Conservation (phyloP, 2,888 invertebrate species). For the Ganaspis brasiliensis region DNA sequence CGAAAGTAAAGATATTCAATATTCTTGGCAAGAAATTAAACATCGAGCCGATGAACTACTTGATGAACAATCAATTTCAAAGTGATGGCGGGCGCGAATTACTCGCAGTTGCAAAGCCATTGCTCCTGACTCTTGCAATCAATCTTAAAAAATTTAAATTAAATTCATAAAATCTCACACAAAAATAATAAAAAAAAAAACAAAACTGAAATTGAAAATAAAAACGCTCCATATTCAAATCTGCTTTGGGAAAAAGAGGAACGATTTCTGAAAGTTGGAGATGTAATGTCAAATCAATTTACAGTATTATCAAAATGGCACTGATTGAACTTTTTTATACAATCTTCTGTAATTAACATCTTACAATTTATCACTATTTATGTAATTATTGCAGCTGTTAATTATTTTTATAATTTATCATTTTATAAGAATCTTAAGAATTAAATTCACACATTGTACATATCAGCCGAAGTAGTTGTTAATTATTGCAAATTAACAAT, state of each 20-base stretch:
- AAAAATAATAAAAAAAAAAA: neutral
- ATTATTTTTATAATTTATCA: too few species aligned
- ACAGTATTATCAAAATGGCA: neutral
- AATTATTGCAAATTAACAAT: too few species aligned
- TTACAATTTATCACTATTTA: too few species aligned
- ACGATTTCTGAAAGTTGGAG: neutral
- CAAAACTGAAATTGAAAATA: neutral
- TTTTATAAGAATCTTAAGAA: too few species aligned
- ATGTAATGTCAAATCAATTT: neutral
- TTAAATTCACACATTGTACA: too few species aligned
- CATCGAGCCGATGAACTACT: conserved; percentile 88
- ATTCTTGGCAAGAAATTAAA: conserved; percentile 93
- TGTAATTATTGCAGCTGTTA: too few species aligned
- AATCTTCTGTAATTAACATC: too few species aligned
- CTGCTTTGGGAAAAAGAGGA: neutral
- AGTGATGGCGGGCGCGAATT: conserved; percentile 80
- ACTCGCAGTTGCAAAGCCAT: conserved; percentile 75
- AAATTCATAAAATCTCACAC: neutral
- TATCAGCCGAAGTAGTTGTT: too few species aligned
- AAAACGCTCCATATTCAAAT: neutral
- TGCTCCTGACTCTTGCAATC: conserved; percentile 76
- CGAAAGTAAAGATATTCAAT: conserved; percentile 90
- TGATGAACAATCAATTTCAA: conserved; percentile 76
- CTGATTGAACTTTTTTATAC: too few species aligned
- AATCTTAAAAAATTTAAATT: conserved; percentile 70